Evolutionary conservation across 2,113 vertebrate species (phyloP), one percentile per base, ranked within the genome.

Genomic region (Pseudopodoces humilis): DNA sequence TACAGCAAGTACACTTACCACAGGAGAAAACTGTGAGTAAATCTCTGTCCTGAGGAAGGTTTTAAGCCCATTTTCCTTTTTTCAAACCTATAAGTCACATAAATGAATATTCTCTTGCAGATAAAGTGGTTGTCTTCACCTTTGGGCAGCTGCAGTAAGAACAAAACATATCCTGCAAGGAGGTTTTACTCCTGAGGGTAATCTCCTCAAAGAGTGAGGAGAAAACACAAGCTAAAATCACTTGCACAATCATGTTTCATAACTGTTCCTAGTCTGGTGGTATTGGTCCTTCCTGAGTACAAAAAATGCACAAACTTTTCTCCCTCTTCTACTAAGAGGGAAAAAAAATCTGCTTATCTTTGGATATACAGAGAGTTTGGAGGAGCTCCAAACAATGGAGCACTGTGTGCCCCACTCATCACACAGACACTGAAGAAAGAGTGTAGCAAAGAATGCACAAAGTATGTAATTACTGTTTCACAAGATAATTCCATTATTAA

Each of bases 401-500:
- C 64, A 47, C 85, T 94, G 78, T 97, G 95, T 70, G 95, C 77
- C 49, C 89, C 93, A 83, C 79, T 93, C 78, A 81, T 83, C 56
- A 88, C 90, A 63, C 55, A 90, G 71, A 68, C 33, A 53, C 95
- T 94, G 84, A 22, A 70, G 86, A 58, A 46, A 31, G 91, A 80
- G 50, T 56, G 86, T 60, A 65, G 81, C 90, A 90, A 94, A 95
- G 84, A 95, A 91, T 81, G 74, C 84, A 88, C 84, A 23, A 77
- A 92, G 91, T 52, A 60, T 79, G 93, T 75, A 93, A 90, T 96
- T 94, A 92, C 82, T 87, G 81, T 91, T 96, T 85, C 83, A 89
- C 86, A 83, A 71, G 78, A 84, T 91, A 94, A 94, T 91, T 90
- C 87, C 86, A 67, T 92, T 94, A 96, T 94, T 94, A 94, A 95